phyloP scores from a whole-genome alignment of 2,797 vertebrate species.

The Galago senegalensis region DNA sequence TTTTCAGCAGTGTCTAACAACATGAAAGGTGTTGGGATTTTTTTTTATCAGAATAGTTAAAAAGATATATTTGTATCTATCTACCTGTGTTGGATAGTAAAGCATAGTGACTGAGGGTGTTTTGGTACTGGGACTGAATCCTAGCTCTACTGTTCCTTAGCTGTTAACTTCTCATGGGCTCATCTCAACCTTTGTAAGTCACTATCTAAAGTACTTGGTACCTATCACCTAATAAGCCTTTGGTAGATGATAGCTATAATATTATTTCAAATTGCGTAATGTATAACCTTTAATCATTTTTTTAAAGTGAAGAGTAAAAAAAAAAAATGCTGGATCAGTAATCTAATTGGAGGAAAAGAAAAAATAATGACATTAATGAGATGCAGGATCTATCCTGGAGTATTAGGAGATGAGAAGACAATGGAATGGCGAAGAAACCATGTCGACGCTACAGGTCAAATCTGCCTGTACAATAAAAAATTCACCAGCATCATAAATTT shows the following conservation, averaged over 20 bases:
- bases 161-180: neutral
- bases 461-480: neutral
- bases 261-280: neutral
- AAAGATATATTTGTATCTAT: neutral
- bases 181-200: neutral
- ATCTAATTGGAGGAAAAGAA: neutral
- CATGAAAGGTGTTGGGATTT: neutral
- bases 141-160: neutral
- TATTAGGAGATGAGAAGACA: neutral
- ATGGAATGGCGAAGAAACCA: neutral
- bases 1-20: neutral
- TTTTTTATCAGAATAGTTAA: neutral
- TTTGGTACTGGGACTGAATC: neutral
- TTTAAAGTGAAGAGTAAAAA: neutral
- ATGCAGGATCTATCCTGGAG: neutral
- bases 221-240: neutral
- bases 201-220: neutral
- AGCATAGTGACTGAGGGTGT: neutral
- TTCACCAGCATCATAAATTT: neutral
- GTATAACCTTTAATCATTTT: neutral
- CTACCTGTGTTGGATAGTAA: neutral
- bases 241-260: neutral
- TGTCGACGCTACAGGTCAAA: too few relatives aligned
- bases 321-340: neutral
- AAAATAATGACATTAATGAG: neutral